These are phyloP conservation scores for Protobothrops flavoviridis DNA, from an alignment of 2,113 vertebrate genomes.

Conservation along the genomic window DNA sequence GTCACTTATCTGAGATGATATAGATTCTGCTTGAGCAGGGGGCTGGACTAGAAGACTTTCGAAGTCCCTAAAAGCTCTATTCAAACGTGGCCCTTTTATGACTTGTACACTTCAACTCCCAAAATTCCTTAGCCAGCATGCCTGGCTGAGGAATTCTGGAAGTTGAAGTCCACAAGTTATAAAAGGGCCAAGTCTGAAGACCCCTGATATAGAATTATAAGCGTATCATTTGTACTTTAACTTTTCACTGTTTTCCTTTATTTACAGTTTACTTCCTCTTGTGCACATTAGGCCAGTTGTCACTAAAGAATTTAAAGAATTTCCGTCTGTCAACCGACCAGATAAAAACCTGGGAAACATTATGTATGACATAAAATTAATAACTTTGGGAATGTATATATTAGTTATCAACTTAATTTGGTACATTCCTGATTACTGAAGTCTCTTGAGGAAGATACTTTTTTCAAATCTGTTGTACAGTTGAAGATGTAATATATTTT, in stretches of 20 bases:
- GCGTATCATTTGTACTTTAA: neutral
- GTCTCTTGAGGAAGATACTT: neutral
- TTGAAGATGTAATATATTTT: neutral
- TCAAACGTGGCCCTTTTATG: too few relatives aligned
- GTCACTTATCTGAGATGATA: too few relatives aligned
- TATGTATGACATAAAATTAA: neutral
- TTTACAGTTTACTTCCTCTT: too few relatives aligned
- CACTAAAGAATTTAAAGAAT: neutral
- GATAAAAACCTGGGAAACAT: neutral
- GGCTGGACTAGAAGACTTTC: too few relatives aligned
- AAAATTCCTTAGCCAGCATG: too few relatives aligned
- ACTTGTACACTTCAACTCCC: too few relatives aligned
- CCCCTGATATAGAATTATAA: neutral
- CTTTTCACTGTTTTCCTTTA: neutral
- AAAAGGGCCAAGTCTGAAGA: too few relatives aligned
- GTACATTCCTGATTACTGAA: neutral
- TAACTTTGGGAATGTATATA: neutral
- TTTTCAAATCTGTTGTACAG: neutral
- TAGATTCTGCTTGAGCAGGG: too few relatives aligned
- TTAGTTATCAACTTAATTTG: neutral
- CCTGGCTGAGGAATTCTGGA: too few relatives aligned
- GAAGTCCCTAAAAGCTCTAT: too few relatives aligned
- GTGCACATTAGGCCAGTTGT: neutral
- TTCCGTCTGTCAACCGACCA: neutral
- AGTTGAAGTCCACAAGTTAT: too few relatives aligned